Conservation (phyloP, 2,797 vertebrate genomes). For the Zenarchopterus dispar region DNA sequence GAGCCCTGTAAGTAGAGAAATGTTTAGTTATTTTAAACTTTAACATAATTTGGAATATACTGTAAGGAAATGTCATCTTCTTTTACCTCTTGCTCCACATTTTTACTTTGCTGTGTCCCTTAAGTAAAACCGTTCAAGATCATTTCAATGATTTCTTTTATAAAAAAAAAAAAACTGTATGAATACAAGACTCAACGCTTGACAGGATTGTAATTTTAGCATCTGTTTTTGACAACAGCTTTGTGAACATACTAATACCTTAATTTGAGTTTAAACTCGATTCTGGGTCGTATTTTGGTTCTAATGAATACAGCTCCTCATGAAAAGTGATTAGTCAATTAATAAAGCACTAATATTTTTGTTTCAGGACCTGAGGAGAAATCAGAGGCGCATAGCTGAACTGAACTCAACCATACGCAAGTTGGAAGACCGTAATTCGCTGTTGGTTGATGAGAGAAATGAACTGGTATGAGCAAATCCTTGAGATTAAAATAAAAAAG, state of each 20-base stretch:
- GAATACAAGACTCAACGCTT: too few relatives aligned
- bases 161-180: too few relatives aligned
- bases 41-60: neutral
- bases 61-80: too few relatives aligned
- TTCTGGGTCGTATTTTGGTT: neutral
- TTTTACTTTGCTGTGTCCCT: too few relatives aligned
- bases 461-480: constrained; percentile 84
- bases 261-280: neutral
- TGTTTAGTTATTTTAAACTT: neutral
- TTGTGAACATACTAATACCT: neutral
- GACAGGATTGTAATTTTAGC: too few relatives aligned
- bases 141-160: too few relatives aligned
- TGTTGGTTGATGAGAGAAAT: constrained; percentile 94
- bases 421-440: constrained; percentile 93
- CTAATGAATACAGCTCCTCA: neutral
- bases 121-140: too few relatives aligned
- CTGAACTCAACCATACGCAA: constrained; percentile 94
- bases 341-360: neutral
- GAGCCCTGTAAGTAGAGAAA: constrained; percentile 87
- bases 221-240: neutral
- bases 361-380: constrained; percentile 92
- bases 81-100: too few relatives aligned
- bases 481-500: too few relatives aligned
- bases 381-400: constrained; percentile 93
- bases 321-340: neutral